phyloP scores from a whole-genome alignment of 2,888 invertebrate species.

The Ischnura elegans region DNA sequence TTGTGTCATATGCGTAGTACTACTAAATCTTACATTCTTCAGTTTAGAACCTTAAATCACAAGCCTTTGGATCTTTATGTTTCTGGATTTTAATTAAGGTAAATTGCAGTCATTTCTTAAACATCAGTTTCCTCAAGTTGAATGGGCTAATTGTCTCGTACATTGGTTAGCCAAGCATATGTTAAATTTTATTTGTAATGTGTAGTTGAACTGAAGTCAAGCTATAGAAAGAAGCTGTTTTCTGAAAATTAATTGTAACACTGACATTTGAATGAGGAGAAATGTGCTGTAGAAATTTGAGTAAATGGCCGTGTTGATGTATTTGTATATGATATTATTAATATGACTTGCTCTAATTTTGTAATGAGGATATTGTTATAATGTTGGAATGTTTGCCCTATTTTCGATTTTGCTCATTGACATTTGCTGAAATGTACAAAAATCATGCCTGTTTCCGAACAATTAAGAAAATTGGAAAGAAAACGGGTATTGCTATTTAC shows the following conservation, averaged over 20 bases:
- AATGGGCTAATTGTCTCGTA: neutral
- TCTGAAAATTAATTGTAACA: neutral
- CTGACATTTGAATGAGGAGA: neutral
- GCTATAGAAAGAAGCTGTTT: neutral
- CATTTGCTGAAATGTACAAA: neutral
- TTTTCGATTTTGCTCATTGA: neutral
- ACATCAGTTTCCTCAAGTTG: neutral
- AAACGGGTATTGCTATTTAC: constrained; percentile 54
- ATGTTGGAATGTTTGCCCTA: neutral
- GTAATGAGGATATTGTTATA: neutral
- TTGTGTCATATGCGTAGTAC: neutral
- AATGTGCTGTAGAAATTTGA: neutral
- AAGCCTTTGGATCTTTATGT: neutral
- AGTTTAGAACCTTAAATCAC: neutral
- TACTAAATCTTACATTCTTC: neutral
- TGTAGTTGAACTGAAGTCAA: neutral
- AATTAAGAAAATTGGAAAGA: constrained; percentile 69
- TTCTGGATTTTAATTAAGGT: neutral
- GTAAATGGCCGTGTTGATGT: neutral
- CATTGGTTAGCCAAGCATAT: neutral
- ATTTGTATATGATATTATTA: neutral
- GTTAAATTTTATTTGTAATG: neutral
- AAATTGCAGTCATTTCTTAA: neutral
- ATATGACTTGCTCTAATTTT: neutral
- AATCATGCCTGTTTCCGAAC: constrained; percentile 68